Conservation (phyloP, 1,140 invertebrate genomes). For the Plutomurus gul region DNA sequence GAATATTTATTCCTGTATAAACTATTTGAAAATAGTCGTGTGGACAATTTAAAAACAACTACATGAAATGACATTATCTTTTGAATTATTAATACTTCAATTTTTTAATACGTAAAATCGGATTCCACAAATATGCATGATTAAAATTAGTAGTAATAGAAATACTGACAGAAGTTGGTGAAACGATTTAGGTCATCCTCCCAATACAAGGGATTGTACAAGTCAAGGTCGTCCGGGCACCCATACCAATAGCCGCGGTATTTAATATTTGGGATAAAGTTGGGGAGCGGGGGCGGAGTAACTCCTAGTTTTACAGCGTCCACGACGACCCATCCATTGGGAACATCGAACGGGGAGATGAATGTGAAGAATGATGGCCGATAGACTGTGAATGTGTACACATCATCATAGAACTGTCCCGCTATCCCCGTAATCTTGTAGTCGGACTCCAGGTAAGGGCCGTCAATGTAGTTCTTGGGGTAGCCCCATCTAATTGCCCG, state of each 20-base stretch:
- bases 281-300: neutral
- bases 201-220: neutral
- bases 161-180: neutral
- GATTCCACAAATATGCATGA: too few relatives aligned
- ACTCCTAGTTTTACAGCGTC: neutral
- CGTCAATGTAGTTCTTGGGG: neutral
- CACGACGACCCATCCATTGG: neutral
- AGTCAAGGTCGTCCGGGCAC: neutral
- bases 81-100: too few relatives aligned
- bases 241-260: neutral
- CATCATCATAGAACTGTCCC: neutral
- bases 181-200: neutral
- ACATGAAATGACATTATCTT: too few relatives aligned
- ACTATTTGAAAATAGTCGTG: too few relatives aligned
- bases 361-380: neutral
- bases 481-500: neutral
- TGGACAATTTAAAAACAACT: too few relatives aligned
- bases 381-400: neutral
- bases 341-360: neutral
- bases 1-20: too few relatives aligned
- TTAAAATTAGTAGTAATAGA: neutral
- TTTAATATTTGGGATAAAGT: neutral
- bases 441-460: neutral
- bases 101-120: too few relatives aligned
- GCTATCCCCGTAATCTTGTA: neutral